phyloP scores from a whole-genome alignment of 2,888 invertebrate genomes.

The Cryptocephalus moraei region DNA sequence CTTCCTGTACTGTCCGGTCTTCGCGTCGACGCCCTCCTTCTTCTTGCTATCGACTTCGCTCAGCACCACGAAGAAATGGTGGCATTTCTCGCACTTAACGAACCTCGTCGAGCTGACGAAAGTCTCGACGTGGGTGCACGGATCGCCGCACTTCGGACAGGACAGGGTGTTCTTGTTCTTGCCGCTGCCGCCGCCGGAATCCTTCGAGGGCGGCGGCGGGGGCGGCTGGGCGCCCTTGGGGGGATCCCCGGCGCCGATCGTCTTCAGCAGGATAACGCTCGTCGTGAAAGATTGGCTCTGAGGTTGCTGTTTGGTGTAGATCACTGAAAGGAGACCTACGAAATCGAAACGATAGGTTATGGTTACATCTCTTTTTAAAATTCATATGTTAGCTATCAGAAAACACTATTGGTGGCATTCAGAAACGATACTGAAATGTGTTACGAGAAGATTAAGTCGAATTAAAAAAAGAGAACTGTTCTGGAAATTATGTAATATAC shows the following conservation, averaged over 20 bases:
- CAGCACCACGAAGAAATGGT: constrained; percentile 93
- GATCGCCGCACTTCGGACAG: constrained; percentile 81
- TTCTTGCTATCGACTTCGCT: constrained; percentile 89
- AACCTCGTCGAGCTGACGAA: constrained; percentile 95
- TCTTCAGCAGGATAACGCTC: constrained; percentile 27
- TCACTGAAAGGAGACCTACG: background rate
- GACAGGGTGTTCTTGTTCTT: constrained; percentile 69
- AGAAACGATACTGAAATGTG: no score
- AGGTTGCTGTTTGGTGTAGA: background rate
- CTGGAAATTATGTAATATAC: no score
- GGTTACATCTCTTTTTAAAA: no score
- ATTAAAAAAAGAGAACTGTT: no score
- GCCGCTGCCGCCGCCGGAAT: constrained; percentile 41
- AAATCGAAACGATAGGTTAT: background rate
- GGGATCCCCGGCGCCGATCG: constrained; percentile 26
- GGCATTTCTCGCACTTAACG: constrained; percentile 96
- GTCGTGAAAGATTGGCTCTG: constrained; percentile 23
- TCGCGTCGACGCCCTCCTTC: constrained; percentile 68
- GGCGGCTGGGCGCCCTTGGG: constrained; percentile 18
- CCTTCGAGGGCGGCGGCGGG: constrained; percentile 18
- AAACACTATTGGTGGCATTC: no score
- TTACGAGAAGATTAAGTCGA: no score
- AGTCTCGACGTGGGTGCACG: constrained; percentile 95
- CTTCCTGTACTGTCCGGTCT: constrained; percentile 63
- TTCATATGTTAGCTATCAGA: no score